These are phyloP conservation scores for Bruchidius siliquastri DNA, from an alignment of 2,888 invertebrate genomes.

Conservation along the genomic window DNA sequence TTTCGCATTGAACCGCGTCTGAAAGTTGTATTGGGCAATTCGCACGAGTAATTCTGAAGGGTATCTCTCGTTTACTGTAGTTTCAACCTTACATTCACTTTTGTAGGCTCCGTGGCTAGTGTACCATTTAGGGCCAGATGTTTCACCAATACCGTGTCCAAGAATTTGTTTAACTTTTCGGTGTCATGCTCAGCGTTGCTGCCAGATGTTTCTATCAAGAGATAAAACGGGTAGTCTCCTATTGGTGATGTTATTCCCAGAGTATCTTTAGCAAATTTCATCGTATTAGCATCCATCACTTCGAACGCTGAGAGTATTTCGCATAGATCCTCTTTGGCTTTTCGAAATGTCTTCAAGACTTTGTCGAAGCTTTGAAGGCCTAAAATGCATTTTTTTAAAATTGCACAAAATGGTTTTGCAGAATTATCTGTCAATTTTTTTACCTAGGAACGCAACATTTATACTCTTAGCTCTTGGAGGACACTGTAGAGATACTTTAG, in stretches of 20 bases:
- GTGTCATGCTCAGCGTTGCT: slow-evolving; percentile 78
- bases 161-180: slow-evolving; percentile 75
- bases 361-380: slow-evolving; percentile 73
- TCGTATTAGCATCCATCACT: slow-evolving; percentile 75
- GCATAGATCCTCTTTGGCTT: slow-evolving; percentile 69
- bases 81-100: slow-evolving; percentile 65
- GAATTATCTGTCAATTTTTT: background rate
- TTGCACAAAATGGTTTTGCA: background rate
- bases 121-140: slow-evolving; percentile 78
- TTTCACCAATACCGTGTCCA: slow-evolving; percentile 65
- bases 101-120: slow-evolving; percentile 71
- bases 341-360: slow-evolving; percentile 69
- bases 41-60: too few relatives aligned
- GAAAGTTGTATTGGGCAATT: too few relatives aligned
- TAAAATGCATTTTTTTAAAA: slow-evolving; percentile 30
- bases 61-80: too few relatives aligned
- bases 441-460: slow-evolving; percentile 30
- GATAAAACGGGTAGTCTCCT: slow-evolving; percentile 71
- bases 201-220: slow-evolving; percentile 81
- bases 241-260: slow-evolving; percentile 59
- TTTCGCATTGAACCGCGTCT: too few relatives aligned
- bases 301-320: slow-evolving; percentile 95
- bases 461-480: slow-evolving; percentile 64
- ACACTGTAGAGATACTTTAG: slow-evolving; percentile 86
- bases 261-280: slow-evolving; percentile 60